Base-by-base conservation (phyloP, 2,113 vertebrate species). In the Chroicocephalus ridibundus region DNA sequence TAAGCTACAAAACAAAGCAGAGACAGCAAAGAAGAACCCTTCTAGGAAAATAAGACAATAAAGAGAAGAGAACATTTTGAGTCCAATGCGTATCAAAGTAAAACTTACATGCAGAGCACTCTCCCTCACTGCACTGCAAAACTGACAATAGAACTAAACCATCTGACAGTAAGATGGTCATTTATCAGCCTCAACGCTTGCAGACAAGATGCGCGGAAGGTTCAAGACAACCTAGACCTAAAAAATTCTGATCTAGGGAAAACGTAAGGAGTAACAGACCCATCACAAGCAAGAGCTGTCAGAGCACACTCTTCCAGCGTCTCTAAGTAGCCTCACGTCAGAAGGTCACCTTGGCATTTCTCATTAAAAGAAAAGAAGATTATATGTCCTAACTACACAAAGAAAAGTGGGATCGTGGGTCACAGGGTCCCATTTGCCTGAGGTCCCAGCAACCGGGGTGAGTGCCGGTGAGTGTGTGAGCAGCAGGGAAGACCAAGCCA, bases 181-280 rank as follows among this genome's bases (percentile, higher is more conserved):
- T 68, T 94, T 72, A 83, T 82, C 72, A 92, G 61, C 74, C 83
- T 92, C 77, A 86, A 31, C 72, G 61, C 44, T 15, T 68, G 46
- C 47, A 89, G 80, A 84, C 86, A 94, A 89, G 66, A 72, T 54
- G 49, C 22, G 36, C 24, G 76, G 74, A 90, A 82, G 44, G 52
- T 87, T 92, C 80, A 91, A 92, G 77, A 93, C 57, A 88, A 78
- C 47, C 34, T 29, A 87, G 88, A 93, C 94, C 88, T 81, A 93
- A 77, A 95, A 82, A 89, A 72, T 34, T 82, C 44, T 31, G 40
- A 71, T 47, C 36, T 49, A 57, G 24, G 34, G 27, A 93, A 92
- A 91, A 68, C 9, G 2, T 46, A 46, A 92, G 44, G 42, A 94
- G 19, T 52, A 74, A 84, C 24, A 78, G 76, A 81, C 21, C 21